phyloP scores from a whole-genome alignment of 1,140 invertebrate genomes.

The Trichonephila inaurata region DNA sequence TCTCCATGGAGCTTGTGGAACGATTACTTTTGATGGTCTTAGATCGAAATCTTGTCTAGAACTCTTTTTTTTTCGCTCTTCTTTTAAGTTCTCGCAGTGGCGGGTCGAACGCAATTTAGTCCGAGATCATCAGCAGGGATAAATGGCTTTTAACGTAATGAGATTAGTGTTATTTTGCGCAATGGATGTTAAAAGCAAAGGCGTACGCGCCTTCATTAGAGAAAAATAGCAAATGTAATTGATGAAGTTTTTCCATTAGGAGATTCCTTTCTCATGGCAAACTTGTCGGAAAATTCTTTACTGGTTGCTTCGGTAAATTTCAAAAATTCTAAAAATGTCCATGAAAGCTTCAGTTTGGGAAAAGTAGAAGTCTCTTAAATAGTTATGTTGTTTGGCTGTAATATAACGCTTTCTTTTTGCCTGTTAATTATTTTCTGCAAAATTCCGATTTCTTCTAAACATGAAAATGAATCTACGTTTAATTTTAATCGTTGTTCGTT shows the following conservation, averaged over 20 bases:
- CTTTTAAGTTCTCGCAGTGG: not conserved
- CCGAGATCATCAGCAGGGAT: not conserved
- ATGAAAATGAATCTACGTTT: no score
- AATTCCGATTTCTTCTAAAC: no score
- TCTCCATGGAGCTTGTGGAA: not conserved
- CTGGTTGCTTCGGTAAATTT: no score
- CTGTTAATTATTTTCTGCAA: no score
- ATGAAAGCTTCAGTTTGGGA: not conserved
- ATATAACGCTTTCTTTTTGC: no score
- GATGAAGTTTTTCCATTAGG: not conserved
- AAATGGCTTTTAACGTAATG: conserved; percentile 17
- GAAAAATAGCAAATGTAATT: not conserved
- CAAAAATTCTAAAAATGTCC: not conserved
- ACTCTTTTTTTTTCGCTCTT: no score
- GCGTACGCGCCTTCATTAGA: conserved; percentile 26
- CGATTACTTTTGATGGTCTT: not conserved
- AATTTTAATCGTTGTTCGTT: no score
- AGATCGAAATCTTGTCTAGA: not conserved
- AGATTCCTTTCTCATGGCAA: not conserved
- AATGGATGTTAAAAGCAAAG: not conserved
- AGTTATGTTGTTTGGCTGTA: no score
- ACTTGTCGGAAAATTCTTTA: not conserved
- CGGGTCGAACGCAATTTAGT: not conserved
- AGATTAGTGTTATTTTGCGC: conserved; percentile 30
- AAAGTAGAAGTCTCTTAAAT: no score